A percentile compares a stretch with the other conserved stretches of the same genome.
Evolutionary conservation across 2,113 vertebrate species (phyloP).

Genomic region (Rhombomys opimus): DNA sequence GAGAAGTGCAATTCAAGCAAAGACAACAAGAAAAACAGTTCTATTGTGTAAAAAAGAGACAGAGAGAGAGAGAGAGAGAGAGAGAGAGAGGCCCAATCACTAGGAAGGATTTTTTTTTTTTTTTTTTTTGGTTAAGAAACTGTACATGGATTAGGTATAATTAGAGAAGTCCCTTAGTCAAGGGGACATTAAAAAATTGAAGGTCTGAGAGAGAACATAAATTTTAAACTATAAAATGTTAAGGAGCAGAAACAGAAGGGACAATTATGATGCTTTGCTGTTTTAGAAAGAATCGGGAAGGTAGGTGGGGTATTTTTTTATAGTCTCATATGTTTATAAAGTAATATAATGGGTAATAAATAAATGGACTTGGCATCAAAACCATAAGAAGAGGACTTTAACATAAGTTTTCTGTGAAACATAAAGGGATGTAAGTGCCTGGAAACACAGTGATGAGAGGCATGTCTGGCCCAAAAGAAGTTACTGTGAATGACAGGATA

Average conservation of each 20-base stretch:
- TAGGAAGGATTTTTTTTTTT: neutral
- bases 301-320: neutral
- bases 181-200: neutral
- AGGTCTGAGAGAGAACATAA: neutral
- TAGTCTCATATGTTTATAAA: constrained; percentile 17
- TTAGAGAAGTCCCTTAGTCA: neutral
- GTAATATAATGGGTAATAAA: constrained; percentile 24
- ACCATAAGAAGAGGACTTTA: neutral
- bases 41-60: neutral
- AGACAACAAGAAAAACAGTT: neutral
- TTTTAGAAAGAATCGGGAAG: constrained; percentile 15
- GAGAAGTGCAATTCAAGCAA: neutral
- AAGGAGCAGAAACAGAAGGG: constrained; percentile 25
- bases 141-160: neutral
- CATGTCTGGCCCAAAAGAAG: neutral
- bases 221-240: constrained; percentile 11
- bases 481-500: neutral
- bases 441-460: neutral
- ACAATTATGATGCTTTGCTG: neutral
- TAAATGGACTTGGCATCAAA: neutral
- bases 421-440: neutral
- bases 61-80: neutral
- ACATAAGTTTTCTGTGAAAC: neutral
- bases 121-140: neutral
- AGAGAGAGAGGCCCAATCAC: neutral